These are phyloP conservation scores for Plutella xylostella DNA, from an alignment of 2,888 invertebrate species.

Conservation along the genomic window DNA sequence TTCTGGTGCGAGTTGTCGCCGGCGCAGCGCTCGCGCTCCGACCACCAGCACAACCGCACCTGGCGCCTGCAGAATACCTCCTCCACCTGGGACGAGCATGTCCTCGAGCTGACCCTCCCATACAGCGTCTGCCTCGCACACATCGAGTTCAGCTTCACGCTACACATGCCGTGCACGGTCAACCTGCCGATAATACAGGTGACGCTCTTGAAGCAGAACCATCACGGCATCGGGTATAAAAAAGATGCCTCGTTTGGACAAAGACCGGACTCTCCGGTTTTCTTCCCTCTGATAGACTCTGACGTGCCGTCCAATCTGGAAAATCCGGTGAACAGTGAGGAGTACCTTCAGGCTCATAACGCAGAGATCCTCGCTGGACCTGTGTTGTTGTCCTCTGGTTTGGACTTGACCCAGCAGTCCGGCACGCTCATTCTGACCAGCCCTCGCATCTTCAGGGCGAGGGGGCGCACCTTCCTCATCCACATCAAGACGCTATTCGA, in stretches of 20 bases:
- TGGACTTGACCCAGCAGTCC: conserved; percentile 87
- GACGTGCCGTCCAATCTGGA: conserved; percentile 57
- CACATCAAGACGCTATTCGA: conserved; percentile 81
- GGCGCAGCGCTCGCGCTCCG: conserved; percentile 88
- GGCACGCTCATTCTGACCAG: conserved; percentile 90
- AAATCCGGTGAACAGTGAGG: conserved; percentile 82
- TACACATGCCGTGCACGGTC: conserved; percentile 80
- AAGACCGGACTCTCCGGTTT: conserved; percentile 50
- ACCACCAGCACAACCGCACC: conserved; percentile 89
- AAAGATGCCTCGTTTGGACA: conserved; percentile 57
- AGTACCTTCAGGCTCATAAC: conserved; percentile 88
- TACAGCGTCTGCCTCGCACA: conserved; percentile 86
- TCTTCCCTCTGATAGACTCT: conserved; percentile 43
- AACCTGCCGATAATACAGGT: conserved; percentile 85
- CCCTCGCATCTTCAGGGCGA: conserved; percentile 82
- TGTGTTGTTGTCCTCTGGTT: conserved; percentile 80
- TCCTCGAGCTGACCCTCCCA: conserved; percentile 89
- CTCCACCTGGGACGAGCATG: conserved; percentile 93
- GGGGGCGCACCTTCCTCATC: conserved; percentile 82
- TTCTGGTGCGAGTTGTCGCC: conserved; percentile 96
- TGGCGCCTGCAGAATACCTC: conserved; percentile 91
- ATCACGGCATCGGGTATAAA: conserved; percentile 67
- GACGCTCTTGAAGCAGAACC: conserved; percentile 70
- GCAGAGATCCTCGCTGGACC: conserved; percentile 94
- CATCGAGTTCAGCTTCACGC: conserved; percentile 87